phyloP scores from a whole-genome alignment of 2,113 vertebrate species.

The Epinephelus cyanopodus region DNA sequence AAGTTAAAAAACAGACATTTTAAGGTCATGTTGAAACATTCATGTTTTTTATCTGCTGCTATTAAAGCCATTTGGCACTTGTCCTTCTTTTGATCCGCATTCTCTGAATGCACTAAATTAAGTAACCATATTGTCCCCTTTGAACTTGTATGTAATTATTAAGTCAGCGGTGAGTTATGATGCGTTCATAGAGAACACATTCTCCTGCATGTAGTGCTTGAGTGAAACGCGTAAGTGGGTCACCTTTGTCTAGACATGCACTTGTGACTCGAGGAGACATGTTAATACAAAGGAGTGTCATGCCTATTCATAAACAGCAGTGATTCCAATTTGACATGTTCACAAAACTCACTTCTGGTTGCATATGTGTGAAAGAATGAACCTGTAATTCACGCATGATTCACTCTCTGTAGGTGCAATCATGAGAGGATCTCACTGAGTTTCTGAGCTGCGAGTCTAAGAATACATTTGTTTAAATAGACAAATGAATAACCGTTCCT shows the following conservation, averaged over 20 bases:
- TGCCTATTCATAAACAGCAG: constrained; percentile 32
- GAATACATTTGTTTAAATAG: background rate
- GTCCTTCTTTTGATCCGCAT: background rate
- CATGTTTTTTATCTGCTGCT: background rate
- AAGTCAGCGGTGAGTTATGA: background rate
- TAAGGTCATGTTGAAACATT: background rate
- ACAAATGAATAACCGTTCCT: background rate
- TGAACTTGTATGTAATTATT: background rate
- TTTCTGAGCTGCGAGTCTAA: background rate
- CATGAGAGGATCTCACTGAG: background rate
- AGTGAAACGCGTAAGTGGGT: constrained; percentile 16
- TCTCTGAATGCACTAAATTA: background rate
- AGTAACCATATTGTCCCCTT: background rate
- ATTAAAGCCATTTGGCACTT: constrained; percentile 7
- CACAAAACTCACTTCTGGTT: background rate
- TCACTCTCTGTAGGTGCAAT: constrained; percentile 1
- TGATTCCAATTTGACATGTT: background rate
- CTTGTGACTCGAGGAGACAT: constrained; percentile 16
- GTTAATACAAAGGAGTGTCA: constrained; percentile 22
- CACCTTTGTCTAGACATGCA: constrained; percentile 40
- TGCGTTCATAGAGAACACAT: background rate
- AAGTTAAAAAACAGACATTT: background rate
- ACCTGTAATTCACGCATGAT: constrained; percentile 26
- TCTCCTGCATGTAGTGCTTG: background rate
- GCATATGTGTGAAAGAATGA: constrained; percentile 9